A percentile compares a stretch with the other conserved stretches of the same genome.
phyloP scores from a whole-genome alignment of 2,888 invertebrate genomes.

The Erebia ligea region DNA sequence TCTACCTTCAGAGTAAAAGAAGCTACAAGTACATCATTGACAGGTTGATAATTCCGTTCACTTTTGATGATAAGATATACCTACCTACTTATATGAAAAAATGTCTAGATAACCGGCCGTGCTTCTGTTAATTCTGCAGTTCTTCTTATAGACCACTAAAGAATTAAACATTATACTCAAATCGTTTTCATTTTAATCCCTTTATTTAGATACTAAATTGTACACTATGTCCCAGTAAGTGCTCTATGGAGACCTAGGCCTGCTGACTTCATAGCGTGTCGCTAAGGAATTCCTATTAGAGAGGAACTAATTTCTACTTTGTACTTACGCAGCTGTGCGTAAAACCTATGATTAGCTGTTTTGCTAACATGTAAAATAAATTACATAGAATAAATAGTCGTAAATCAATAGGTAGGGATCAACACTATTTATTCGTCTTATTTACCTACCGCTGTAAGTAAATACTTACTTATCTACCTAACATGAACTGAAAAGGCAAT shows the following conservation, averaged over 20 bases:
- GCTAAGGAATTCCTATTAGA: slow-evolving; percentile 60
- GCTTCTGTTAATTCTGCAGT: too few relatives aligned
- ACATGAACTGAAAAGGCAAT: neutral
- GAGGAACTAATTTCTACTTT: slow-evolving; percentile 48
- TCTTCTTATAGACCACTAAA: too few relatives aligned
- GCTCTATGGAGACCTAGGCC: slow-evolving; percentile 50
- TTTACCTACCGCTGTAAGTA: too few relatives aligned
- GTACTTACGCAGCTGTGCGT: slow-evolving; percentile 43
- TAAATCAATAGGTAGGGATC: neutral
- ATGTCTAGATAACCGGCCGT: too few relatives aligned
- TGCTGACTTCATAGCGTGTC: slow-evolving; percentile 75
- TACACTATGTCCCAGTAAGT: slow-evolving; percentile 23
- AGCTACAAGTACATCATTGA: too few relatives aligned
- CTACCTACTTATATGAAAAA: too few relatives aligned
- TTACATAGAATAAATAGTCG: slow-evolving; percentile 24
- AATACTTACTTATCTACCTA: too few relatives aligned
- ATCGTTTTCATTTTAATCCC: neutral
- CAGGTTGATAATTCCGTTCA: too few relatives aligned
- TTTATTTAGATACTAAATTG: neutral
- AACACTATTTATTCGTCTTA: neutral
- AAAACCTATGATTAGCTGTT: slow-evolving; percentile 44
- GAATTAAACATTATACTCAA: too few relatives aligned
- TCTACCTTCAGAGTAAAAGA: too few relatives aligned
- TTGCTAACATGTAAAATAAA: slow-evolving; percentile 41
- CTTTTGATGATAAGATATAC: too few relatives aligned